Percentiles rank a stretch among this genome's conserved stretches.
Conservation (phyloP, 2,888 invertebrate species). For the Protophormia terraenovae region DNA sequence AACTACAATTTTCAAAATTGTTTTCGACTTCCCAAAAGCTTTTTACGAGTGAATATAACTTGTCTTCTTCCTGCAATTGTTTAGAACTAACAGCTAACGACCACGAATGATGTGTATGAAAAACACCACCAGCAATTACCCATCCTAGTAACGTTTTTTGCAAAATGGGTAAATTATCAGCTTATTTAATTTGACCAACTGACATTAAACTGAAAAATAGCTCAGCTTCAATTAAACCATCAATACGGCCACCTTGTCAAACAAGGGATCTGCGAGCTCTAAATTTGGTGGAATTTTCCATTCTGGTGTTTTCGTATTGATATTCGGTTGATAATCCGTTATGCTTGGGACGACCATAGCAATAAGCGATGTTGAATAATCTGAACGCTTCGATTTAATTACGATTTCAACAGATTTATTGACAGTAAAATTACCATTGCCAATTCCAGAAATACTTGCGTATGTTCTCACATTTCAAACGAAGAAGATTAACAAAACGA, state of each 20-base stretch:
- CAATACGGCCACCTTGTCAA: constrained; percentile 51
- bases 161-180: constrained; percentile 49
- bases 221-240: constrained; percentile 59
- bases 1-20: not conserved
- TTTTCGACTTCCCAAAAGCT: constrained; percentile 65
- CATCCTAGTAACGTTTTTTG: constrained; percentile 68
- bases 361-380: not conserved
- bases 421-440: constrained; percentile 13
- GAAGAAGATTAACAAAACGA: constrained; percentile 47
- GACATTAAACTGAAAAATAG: constrained; percentile 68
- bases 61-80: not conserved
- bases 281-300: constrained; percentile 63
- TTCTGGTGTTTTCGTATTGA: constrained; percentile 29
- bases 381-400: not conserved
- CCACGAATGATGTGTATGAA: not conserved
- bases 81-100: not conserved
- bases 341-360: constrained; percentile 40
- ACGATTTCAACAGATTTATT: constrained; percentile 27
- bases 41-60: not conserved
- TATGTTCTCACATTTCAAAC: constrained; percentile 11
- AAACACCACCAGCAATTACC: constrained; percentile 58
- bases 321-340: constrained; percentile 51
- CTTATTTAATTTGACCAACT: constrained; percentile 66
- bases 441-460: constrained; percentile 49
- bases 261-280: constrained; percentile 57